Evolutionary conservation across 2,113 vertebrate genomes (phyloP), one percentile per base, ranked within the genome.

Genomic region (Acanthisitta chloris): DNA sequence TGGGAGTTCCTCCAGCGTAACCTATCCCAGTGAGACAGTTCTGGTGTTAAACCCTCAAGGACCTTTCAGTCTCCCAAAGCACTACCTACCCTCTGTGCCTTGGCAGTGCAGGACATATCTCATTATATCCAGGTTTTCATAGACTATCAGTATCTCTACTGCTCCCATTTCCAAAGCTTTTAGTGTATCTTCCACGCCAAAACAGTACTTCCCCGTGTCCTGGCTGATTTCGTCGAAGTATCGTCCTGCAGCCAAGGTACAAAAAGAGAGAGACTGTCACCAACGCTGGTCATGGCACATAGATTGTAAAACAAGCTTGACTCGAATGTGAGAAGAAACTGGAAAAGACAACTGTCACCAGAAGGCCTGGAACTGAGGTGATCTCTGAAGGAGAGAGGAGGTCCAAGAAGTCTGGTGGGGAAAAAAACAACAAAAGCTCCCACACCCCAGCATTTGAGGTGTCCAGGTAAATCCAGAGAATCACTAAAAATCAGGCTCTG

Each of bases 201-300:
- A 99, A 97, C 99, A 99, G 97, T 99, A 99, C 95, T 99, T 99
- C 72, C 99, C 99, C 5, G 99, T 99, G 96, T 99, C 99, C 98
- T 99, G 99, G 88, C 99, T 99, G 98, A 99, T 99, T 97, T 99
- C 99, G 61, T 99, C 99, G 20, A 99, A 99, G 98, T 99, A 99
- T 96, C 99, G 98, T 77, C 99, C 99, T 99, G 96, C 58, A 84
- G 78, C 82, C 74, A 90, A 62, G 78, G 67, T 17, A 92, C 33
- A 95, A n/a, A 95, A n/a, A 36, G 18, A 81, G 26, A 52, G 24
- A 93, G 46, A 61, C 29, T 17, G 62, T 80, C 48, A 23, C 1
- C 1, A 96, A 54, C 65, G n/a, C 11, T 3, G 19, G n/a, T 4
- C 65, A 23, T 4, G 23, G 25, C 77, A 45, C 10, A 0, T 4